Evolutionary conservation across 2,888 invertebrate genomes (phyloP).

Genomic region (Spialia ferax): DNA sequence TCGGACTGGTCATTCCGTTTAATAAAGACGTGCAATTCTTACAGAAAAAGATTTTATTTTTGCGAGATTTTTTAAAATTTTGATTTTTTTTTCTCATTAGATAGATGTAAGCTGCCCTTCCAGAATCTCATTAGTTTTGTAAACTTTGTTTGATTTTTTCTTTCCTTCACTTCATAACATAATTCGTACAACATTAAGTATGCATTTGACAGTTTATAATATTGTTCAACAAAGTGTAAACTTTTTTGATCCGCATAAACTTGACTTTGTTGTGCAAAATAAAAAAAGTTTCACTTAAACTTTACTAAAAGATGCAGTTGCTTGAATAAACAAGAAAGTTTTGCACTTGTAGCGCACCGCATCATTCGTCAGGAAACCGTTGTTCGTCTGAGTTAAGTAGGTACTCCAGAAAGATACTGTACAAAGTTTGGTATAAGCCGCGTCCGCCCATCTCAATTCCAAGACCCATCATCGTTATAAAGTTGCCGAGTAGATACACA

Average conservation of each 20-base stretch:
- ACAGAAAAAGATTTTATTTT: background rate
- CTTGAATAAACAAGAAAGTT: background rate
- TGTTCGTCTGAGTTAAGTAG: background rate
- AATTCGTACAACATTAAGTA: no score
- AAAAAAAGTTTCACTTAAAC: background rate
- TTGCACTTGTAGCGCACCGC: background rate
- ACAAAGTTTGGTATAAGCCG: conserved; percentile 22
- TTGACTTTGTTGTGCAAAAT: no score
- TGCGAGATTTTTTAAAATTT: background rate
- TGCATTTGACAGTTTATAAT: no score
- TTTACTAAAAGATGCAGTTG: background rate
- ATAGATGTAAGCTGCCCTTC: no score
- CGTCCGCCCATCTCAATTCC: conserved; percentile 36
- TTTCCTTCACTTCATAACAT: no score
- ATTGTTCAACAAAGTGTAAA: no score
- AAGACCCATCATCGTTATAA: conserved; percentile 32
- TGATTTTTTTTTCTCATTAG: no score
- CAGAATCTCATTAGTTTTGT: no score
- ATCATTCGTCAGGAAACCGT: conserved; percentile 1
- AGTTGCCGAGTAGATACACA: conserved; percentile 31
- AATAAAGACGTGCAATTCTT: conserved; percentile 5
- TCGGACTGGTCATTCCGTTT: background rate
- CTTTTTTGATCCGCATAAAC: no score
- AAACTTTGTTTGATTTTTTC: no score
- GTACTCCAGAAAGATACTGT: background rate